Conservation (phyloP, 1,140 invertebrate species). For the Odontomachus brunneus region DNA sequence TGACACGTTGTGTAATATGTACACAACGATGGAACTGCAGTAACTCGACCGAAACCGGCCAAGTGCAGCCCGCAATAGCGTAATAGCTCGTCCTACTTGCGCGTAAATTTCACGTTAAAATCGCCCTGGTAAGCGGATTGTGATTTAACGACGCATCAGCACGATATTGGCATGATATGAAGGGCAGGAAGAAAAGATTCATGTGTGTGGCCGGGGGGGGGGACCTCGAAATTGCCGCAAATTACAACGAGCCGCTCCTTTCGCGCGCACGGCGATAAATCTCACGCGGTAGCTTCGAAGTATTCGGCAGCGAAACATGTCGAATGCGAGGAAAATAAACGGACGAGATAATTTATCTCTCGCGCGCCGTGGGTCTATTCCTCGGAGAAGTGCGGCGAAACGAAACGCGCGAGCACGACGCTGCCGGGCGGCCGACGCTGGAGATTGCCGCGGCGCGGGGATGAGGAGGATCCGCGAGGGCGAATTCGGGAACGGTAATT, state of each 20-base stretch:
- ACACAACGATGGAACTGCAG: neutral
- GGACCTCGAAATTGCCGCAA: neutral
- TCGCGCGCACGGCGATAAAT: no score
- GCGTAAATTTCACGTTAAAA: conserved; percentile 33
- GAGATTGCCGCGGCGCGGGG: neutral
- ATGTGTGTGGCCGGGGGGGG: no score
- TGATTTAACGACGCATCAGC: conserved; percentile 29
- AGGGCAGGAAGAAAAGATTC: no score
- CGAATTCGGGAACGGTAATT: conserved; percentile 22
- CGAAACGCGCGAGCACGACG: neutral
- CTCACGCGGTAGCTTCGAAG: no score
- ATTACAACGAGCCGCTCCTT: neutral
- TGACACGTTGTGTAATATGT: conserved; percentile 39
- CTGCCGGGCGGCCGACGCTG: neutral
- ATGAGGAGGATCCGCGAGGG: conserved; percentile 8
- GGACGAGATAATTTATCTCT: neutral
- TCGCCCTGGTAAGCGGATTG: neutral
- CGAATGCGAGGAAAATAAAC: neutral
- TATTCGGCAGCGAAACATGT: no score
- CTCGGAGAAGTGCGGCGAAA: neutral
- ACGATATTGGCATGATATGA: no score
- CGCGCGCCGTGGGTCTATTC: neutral
- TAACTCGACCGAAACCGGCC: neutral
- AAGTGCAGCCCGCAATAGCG: conserved; percentile 10
- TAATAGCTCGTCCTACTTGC: neutral